These are phyloP conservation scores for Indicator indicator DNA, from an alignment of 2,113 vertebrate species.

Conservation along the genomic window DNA sequence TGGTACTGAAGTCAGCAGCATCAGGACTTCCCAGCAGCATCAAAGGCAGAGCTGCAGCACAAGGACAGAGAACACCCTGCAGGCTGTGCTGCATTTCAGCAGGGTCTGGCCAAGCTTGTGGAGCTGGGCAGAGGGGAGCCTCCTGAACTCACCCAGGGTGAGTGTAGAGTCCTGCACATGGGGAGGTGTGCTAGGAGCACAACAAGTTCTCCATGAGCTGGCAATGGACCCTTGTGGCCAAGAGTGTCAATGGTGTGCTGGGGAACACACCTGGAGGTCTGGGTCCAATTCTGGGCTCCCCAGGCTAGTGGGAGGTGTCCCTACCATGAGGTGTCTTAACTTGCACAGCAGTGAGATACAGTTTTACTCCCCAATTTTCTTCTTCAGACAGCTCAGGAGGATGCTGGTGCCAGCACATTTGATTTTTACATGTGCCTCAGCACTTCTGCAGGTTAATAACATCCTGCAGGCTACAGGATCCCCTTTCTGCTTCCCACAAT, in stretches of 20 bases:
- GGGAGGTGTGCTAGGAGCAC: too few species aligned
- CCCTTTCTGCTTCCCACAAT: slow-evolving; percentile 67
- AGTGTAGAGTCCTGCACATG: too few species aligned
- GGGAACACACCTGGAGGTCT: too few species aligned
- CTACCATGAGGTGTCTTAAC: not conserved
- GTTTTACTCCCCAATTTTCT: slow-evolving; percentile 34
- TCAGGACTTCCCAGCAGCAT: not conserved
- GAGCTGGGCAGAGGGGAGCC: too few species aligned
- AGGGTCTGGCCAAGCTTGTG: too few species aligned
- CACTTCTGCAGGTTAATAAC: slow-evolving; percentile 67
- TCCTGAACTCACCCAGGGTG: too few species aligned
- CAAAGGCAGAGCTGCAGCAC: not conserved
- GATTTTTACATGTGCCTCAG: slow-evolving; percentile 47
- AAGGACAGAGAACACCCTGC: not conserved
- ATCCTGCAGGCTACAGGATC: slow-evolving; percentile 65
- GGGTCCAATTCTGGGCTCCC: too few species aligned
- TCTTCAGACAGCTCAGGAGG: not conserved
- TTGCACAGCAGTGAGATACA: not conserved
- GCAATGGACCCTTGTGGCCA: too few species aligned
- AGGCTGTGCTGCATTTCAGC: too few species aligned
- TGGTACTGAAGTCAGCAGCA: not conserved
- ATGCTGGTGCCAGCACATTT: slow-evolving; percentile 50
- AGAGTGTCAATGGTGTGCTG: too few species aligned
- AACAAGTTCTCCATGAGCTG: too few species aligned
- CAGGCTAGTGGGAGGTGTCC: too few species aligned